These are phyloP conservation scores for Acridotheres tristis DNA, from an alignment of 2,797 vertebrate genomes.

Conservation along the genomic window DNA sequence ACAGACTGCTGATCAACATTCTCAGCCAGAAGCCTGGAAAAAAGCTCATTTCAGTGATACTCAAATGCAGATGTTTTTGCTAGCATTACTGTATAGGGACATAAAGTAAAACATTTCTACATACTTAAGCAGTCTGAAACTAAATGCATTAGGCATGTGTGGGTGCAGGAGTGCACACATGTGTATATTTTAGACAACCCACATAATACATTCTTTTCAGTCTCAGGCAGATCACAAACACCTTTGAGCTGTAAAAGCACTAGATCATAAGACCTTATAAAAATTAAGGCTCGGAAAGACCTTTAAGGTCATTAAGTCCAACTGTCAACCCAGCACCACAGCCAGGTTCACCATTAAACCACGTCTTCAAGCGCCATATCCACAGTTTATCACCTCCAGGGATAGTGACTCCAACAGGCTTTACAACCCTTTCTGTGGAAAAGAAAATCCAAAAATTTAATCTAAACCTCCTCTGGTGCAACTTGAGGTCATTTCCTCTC, in stretches of 20 bases:
- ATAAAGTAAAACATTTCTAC: not conserved
- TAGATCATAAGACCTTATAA: not conserved
- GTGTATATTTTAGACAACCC: not conserved
- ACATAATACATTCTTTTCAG: not conserved
- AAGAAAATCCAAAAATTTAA: not conserved
- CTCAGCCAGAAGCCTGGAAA: not conserved
- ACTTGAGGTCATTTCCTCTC: not conserved
- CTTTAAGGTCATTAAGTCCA: not conserved
- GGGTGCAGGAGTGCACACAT: accelerated
- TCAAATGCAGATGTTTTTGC: not conserved
- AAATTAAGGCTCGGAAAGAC: not conserved
- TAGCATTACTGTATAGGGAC: not conserved
- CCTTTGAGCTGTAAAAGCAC: not conserved
- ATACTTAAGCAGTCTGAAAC: not conserved
- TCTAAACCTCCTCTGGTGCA: not conserved
- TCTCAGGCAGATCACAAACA: not conserved
- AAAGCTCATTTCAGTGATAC: not conserved
- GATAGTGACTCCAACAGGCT: not conserved
- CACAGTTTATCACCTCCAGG: not conserved
- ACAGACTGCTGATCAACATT: not conserved
- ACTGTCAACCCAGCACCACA: not conserved
- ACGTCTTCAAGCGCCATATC: not conserved
- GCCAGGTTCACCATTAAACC: not conserved
- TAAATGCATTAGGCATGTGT: not conserved
- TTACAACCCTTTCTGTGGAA: not conserved